Evolutionary conservation across 1,140 invertebrate genomes (phyloP), one percentile per base, ranked within the genome.

Genomic region (Camponotus floridanus): DNA sequence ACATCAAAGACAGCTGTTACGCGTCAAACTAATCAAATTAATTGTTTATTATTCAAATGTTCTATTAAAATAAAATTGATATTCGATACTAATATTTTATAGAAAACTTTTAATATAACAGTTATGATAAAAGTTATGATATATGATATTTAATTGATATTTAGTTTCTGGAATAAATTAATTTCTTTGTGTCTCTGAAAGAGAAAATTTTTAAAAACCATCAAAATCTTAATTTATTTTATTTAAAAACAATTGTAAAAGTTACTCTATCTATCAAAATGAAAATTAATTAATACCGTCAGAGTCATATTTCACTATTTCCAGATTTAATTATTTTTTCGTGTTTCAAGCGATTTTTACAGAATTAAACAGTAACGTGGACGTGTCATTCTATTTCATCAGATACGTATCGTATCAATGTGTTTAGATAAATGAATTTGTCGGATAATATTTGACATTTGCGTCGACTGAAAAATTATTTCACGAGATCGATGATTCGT

Each of bases 21-120:
- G 13, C 18, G 26, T 71, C 9, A n/a, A 48, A 64, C 5, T 33
- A 70, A 70, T 21, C 7, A 70, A 33, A 70, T 80, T n/a, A 31
- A 79, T 55, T 80, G 5, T 70, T 70, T 21, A 18, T 80, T 70
- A 71, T 80, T 1, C 45, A 70, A 81, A 45, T 59, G 18, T 18
- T 11, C 26, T 71, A 26, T n/a, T 45, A 48, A 71, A 59, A 11
- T 3, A n/a, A 64, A 15, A 18, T 3, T 33, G 11, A 39, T 55
- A 2, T 51, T 51, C 48, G 68, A 55, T 39, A 8, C 26, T 21
- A 42, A 79, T 67, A 62, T 21, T 45, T 2, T 45, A 39, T 15
- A 9, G 18, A 9, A 78, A 18, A 78, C 13, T 31, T 36, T 13
- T 78, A 39, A n/a, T n/a, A n/a, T n/a, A n/a, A n/a, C n/a, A n/a